A percentile compares a stretch with the other conserved stretches of the same genome.
Evolutionary conservation across 2,113 vertebrate genomes (phyloP).

Genomic region (Tympanuchus pallidicinctus): DNA sequence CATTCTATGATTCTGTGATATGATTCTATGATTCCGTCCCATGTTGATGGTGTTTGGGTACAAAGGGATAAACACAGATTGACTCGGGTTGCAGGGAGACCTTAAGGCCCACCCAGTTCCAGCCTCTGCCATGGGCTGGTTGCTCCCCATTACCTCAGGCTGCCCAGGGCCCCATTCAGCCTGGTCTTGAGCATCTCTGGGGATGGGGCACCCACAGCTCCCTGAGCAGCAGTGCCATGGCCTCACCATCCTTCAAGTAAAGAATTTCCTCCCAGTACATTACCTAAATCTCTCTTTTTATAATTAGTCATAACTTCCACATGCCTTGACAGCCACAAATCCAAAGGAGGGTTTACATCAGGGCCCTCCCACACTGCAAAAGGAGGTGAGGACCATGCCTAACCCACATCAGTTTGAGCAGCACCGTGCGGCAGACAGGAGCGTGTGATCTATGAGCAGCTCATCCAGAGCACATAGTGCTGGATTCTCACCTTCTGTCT

Average conservation of each 20-base stretch:
- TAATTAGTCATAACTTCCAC: background rate
- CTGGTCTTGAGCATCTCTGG: background rate
- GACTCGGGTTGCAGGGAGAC: background rate
- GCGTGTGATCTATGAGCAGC: background rate
- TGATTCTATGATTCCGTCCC: background rate
- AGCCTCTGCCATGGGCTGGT: background rate
- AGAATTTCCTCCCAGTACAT: background rate
- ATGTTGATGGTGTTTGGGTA: background rate
- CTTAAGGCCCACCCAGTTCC: background rate
- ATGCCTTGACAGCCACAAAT: background rate
- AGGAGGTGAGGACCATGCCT: background rate
- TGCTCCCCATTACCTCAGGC: background rate
- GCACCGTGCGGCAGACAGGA: background rate
- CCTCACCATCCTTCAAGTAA: background rate
- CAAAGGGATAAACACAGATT: background rate
- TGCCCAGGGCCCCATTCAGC: background rate
- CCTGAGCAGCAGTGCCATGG: background rate
- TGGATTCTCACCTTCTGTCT: constrained; percentile 38
- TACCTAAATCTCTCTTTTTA: background rate
- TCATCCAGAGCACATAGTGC: background rate
- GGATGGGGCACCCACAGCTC: background rate
- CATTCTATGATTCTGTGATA: too few species aligned
- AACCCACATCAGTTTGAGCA: background rate
- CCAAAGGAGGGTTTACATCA: background rate
- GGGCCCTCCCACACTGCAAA: background rate